These are phyloP conservation scores for Nycticryphes semicollaris DNA, from an alignment of 2,113 vertebrate genomes.

Conservation along the genomic window DNA sequence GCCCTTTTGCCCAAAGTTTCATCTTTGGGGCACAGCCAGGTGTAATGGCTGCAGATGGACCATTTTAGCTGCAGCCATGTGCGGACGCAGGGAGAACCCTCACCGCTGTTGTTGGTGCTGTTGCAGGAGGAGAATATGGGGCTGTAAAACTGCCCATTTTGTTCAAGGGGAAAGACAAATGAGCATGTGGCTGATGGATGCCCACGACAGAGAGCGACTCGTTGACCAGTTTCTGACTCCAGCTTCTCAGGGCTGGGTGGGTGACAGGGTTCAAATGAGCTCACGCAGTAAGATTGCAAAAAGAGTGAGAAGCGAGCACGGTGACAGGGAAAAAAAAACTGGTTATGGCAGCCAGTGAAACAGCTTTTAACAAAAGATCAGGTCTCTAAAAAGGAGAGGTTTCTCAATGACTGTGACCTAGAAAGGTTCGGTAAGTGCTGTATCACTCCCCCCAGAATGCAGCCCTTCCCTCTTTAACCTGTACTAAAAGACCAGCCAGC, in stretches of 20 bases:
- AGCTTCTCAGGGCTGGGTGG: neutral
- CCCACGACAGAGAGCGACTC: neutral
- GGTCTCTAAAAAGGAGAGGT: neutral
- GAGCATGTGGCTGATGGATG: neutral
- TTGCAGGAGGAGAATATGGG: too few relatives aligned
- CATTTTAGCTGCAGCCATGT: too few relatives aligned
- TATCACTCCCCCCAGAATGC: neutral
- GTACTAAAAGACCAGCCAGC: neutral
- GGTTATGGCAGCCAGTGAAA: neutral
- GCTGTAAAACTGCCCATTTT: too few relatives aligned
- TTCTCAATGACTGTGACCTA: neutral
- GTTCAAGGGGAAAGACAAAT: too few relatives aligned
- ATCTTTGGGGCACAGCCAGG: too few relatives aligned
- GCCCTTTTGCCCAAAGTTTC: too few relatives aligned
- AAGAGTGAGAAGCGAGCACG: neutral
- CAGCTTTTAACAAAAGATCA: neutral
- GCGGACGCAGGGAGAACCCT: too few relatives aligned
- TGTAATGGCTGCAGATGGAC: too few relatives aligned
- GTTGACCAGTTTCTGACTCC: neutral
- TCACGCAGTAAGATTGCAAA: neutral
- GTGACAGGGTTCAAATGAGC: neutral
- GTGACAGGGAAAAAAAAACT: neutral
- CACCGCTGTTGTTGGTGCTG: too few relatives aligned
- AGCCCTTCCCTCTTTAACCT: neutral
- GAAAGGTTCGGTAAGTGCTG: neutral